Conservation (phyloP, 2,797 vertebrate genomes). For the Ceryle rudis region DNA sequence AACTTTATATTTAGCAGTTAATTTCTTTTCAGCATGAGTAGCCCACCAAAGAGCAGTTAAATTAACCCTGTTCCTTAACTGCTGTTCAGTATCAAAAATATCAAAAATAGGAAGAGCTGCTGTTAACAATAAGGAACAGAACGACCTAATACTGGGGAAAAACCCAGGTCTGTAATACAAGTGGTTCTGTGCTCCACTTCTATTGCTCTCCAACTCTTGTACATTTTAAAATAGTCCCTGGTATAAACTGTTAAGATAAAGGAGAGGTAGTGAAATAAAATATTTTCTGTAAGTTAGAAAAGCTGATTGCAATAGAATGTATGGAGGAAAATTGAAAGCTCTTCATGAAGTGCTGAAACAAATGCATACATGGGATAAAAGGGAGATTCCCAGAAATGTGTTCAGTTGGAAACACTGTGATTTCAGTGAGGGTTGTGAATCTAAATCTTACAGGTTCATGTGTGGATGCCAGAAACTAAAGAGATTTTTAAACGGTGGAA, state of each 20-base stretch:
- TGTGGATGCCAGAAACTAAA: neutral
- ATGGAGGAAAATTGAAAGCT: neutral
- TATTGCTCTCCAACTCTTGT: neutral
- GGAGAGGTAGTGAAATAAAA: neutral
- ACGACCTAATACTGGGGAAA: neutral
- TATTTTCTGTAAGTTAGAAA: neutral
- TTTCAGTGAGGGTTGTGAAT: neutral
- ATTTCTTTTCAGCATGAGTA: neutral
- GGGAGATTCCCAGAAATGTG: neutral
- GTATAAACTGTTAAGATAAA: neutral
- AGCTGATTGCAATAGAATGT: neutral
- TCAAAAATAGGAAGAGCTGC: neutral
- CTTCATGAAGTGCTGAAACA: neutral
- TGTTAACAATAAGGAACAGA: neutral
- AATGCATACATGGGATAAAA: neutral
- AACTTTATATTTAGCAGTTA: neutral
- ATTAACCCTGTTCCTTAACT: neutral
- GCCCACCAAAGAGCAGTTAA: neutral
- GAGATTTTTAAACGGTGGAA: neutral
- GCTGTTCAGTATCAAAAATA: constrained; percentile 7
- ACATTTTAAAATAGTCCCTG: neutral
- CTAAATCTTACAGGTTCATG: neutral
- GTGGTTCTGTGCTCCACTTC: neutral
- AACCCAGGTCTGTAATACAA: neutral
- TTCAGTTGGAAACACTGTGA: neutral